phyloP scores from a whole-genome alignment of 2,113 vertebrate genomes.

The Notothenia rossii region DNA sequence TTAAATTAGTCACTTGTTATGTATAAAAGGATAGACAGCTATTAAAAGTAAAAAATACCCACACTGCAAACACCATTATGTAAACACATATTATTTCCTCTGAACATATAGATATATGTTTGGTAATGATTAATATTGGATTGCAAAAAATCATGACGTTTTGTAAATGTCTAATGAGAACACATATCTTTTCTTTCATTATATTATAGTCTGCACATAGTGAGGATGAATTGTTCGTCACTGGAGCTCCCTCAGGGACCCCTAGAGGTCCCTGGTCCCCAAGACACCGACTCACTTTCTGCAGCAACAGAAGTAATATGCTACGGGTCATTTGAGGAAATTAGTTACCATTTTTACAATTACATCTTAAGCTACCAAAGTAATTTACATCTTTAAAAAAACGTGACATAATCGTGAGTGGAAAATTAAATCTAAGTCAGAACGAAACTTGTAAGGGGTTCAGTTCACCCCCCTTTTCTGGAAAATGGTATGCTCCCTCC shows the following conservation, averaged over 20 bases:
- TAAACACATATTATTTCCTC: neutral
- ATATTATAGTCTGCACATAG: neutral
- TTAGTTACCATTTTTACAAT: neutral
- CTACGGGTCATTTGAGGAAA: neutral
- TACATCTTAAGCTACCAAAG: neutral
- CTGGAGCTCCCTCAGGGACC: conserved; percentile 2
- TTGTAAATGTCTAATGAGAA: neutral
- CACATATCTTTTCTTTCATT: neutral
- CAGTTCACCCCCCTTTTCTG: conserved; percentile 37
- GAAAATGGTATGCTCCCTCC: conserved; percentile 70
- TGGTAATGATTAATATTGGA: neutral
- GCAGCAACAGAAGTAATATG: neutral
- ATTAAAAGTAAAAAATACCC: no score
- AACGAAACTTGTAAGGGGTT: conserved; percentile 26
- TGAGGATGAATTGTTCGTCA: conserved; percentile 12
- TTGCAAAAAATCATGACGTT: neutral
- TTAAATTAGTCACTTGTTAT: no score
- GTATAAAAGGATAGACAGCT: no score
- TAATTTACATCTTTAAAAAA: no score
- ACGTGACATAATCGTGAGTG: neutral
- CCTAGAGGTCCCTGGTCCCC: conserved; percentile 1
- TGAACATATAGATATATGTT: neutral
- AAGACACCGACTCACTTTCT: neutral
- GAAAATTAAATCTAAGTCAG: neutral
- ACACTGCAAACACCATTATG: no score